Conservation (phyloP, 92 coral and sea anemone genomes). For the Porites evermanni region DNA sequence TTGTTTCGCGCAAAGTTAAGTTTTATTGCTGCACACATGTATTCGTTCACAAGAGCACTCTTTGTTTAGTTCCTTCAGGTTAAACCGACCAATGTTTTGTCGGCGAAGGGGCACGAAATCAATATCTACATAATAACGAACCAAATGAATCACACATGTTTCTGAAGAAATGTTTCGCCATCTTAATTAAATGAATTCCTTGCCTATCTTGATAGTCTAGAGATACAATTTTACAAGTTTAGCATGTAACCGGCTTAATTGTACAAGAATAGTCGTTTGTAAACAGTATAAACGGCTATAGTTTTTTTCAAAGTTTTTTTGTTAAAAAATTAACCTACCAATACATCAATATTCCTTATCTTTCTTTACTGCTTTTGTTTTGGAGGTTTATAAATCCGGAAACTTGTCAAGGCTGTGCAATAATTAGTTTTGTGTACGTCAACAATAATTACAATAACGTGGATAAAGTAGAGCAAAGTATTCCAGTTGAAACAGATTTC, state of each 20-base stretch:
- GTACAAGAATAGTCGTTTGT: not conserved
- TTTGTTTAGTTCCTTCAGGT: not conserved
- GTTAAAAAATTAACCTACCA: not conserved
- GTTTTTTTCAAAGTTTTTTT: too few relatives aligned
- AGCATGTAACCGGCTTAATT: not conserved
- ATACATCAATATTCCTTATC: not conserved
- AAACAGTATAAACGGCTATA: not conserved
- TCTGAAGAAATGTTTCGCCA: not conserved
- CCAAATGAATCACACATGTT: conserved; percentile 19
- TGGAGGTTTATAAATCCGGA: not conserved
- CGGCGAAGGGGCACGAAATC: not conserved
- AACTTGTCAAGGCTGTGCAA: not conserved
- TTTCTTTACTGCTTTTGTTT: not conserved
- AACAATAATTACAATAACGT: not conserved
- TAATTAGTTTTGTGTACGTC: conserved; percentile 30
- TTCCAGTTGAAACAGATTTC: conserved; percentile 15
- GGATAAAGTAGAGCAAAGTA: not conserved
- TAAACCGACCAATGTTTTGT: not conserved
- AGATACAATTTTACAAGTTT: not conserved
- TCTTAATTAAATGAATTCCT: conserved; percentile 8
- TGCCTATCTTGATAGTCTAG: not conserved
- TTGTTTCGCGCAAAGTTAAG: not conserved
- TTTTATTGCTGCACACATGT: not conserved
- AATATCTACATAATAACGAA: not conserved
- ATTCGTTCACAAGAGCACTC: not conserved